Evolutionary conservation across 2,888 invertebrate genomes (phyloP).

Genomic region (Neoascia interrupta): DNA sequence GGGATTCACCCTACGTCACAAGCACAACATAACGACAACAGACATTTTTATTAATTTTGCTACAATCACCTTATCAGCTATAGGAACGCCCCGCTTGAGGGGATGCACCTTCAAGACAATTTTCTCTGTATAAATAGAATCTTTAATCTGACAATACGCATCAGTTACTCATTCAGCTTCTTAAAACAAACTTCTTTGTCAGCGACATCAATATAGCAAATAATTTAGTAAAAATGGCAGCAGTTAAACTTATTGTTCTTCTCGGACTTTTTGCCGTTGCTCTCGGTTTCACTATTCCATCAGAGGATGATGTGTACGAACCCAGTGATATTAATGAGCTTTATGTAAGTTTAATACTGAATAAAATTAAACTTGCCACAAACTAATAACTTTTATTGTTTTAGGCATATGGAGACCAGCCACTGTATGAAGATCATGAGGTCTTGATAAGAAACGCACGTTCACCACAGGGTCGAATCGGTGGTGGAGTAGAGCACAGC

Average conservation of each 20-base stretch:
- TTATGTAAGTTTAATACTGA: conserved; percentile 1
- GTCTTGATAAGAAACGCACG: conserved; percentile 1
- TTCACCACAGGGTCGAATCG: conserved; percentile 17
- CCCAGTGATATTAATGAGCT: neutral
- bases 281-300: conserved; percentile 20
- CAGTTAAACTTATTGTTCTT: conserved; percentile 9
- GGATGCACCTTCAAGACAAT: too few species aligned
- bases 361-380: neutral
- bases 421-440: neutral
- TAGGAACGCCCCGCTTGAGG: too few species aligned
- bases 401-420: neutral
- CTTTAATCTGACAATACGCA: too few species aligned
- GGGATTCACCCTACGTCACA: too few species aligned
- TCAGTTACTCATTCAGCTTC: too few species aligned
- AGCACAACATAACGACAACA: too few species aligned
- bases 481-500: neutral
- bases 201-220: too few species aligned
- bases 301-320: neutral
- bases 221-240: conserved; percentile 30
- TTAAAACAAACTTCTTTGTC: too few species aligned
- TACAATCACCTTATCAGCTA: too few species aligned
- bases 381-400: neutral
- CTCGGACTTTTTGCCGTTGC: conserved; percentile 19
- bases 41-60: too few species aligned
- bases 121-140: too few species aligned